These are phyloP conservation scores for Sialia sialis DNA, from an alignment of 2,113 vertebrate species.

Conservation along the genomic window DNA sequence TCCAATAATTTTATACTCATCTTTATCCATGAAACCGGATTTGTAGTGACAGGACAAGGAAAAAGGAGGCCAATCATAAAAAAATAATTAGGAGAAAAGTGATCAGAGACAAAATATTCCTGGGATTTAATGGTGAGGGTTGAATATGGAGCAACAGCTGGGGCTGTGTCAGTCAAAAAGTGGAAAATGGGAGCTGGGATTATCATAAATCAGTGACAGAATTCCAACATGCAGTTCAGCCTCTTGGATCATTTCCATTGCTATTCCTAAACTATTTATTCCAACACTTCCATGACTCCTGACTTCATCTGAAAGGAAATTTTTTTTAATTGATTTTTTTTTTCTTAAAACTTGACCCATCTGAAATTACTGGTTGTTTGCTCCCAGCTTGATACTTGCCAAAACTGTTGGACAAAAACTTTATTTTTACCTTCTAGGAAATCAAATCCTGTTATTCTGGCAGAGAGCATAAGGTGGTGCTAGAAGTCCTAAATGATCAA, in stretches of 20 bases:
- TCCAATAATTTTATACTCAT: not conserved
- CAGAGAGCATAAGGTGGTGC: conserved; percentile 62
- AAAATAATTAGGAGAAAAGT: not conserved
- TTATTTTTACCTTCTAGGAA: not conserved
- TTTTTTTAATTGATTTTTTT: too few species aligned
- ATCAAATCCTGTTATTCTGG: conserved; percentile 47
- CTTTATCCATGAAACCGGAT: not conserved
- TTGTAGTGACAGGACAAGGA: not conserved
- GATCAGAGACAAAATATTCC: not conserved
- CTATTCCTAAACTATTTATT: not conserved
- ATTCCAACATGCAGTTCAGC: not conserved
- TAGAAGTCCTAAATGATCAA: not conserved
- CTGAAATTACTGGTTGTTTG: not conserved
- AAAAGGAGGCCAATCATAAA: not conserved
- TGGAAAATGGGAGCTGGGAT: not conserved
- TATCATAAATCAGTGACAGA: not conserved
- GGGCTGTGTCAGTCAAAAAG: not conserved
- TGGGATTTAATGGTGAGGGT: not conserved
- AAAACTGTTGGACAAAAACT: not conserved
- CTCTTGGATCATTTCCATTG: not conserved
- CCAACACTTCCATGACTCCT: not conserved
- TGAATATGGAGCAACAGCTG: not conserved
- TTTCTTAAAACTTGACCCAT: not conserved
- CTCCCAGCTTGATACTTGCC: not conserved
- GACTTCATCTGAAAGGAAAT: not conserved